Percentiles rank a stretch among this genome's conserved stretches.
Conservation (phyloP, 2,888 invertebrate species). For the Adela reaumurella region DNA sequence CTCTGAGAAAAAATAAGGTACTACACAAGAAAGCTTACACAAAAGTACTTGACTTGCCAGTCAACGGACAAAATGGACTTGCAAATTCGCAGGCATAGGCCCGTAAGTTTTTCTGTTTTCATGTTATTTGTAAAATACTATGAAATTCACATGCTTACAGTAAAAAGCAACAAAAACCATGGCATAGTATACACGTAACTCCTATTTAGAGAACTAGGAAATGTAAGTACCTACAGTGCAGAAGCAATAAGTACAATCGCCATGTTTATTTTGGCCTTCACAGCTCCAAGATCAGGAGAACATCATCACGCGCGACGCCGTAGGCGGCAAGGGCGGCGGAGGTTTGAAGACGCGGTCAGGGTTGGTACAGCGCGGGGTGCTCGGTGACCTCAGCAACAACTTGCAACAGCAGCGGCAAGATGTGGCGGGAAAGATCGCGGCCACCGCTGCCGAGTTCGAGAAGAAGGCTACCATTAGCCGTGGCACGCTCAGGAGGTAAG, state of each 20-base stretch:
- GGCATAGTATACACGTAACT: too few species aligned
- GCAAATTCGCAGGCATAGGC: constrained; percentile 28
- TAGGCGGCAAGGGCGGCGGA: background rate
- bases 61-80: constrained; percentile 10
- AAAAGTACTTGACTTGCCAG: too few species aligned
- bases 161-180: too few species aligned
- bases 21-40: too few species aligned
- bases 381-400: constrained; percentile 42
- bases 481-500: constrained; percentile 24
- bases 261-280: too few species aligned
- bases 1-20: background rate
- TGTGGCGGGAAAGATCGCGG: constrained; percentile 29
- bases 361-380: constrained; percentile 30
- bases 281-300: background rate
- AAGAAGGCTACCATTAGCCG: constrained; percentile 30
- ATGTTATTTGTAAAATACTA: constrained; percentile 1
- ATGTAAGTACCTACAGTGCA: too few species aligned
- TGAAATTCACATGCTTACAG: too few species aligned
- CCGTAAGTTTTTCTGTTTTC: constrained; percentile 21
- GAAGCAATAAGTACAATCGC: too few species aligned
- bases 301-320: background rate
- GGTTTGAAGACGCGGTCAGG: constrained; percentile 22
- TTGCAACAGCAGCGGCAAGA: constrained; percentile 30
- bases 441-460: constrained; percentile 32
- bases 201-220: too few species aligned